Percentiles rank a stretch among this genome's conserved stretches.
Conservation (phyloP, 2,888 invertebrate genomes). For the Phengaris arion region DNA sequence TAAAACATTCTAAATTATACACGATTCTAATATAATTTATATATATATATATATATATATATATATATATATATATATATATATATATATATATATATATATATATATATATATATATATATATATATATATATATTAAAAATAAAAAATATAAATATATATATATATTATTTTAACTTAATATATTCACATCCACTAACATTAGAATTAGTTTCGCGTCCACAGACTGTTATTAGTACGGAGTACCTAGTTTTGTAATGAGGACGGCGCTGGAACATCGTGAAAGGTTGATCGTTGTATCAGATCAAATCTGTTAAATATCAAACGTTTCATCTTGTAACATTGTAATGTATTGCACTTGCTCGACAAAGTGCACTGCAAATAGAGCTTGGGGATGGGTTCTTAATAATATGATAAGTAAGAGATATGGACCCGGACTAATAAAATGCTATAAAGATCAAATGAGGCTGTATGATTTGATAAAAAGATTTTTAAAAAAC, state of each 20-base stretch:
- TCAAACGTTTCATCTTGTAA: constrained; percentile 27
- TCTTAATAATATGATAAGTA: too few relatives aligned
- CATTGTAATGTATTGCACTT: constrained; percentile 20
- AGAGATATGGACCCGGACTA: too few relatives aligned
- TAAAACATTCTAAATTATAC: neutral
- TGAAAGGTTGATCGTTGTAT: constrained; percentile 63
- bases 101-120: too few relatives aligned
- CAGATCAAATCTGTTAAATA: constrained; percentile 25
- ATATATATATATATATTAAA: too few relatives aligned
- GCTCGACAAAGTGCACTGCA: neutral
- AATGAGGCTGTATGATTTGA: too few relatives aligned
- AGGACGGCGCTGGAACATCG: constrained; percentile 54
- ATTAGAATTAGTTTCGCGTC: constrained; percentile 23
- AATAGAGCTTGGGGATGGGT: neutral
- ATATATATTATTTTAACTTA: neutral
- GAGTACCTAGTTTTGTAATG: constrained; percentile 17
- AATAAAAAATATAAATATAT: too few relatives aligned
- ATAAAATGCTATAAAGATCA: too few relatives aligned
- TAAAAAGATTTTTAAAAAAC: too few relatives aligned
- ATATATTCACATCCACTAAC: neutral
- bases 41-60: too few relatives aligned
- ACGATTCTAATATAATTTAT: neutral
- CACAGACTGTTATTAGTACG: constrained; percentile 27
- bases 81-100: too few relatives aligned
- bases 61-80: too few relatives aligned